Evolutionary conservation across 2,797 vertebrate species (phyloP), one percentile per base, ranked within the genome.

Genomic region (Leptoclinus maculatus): DNA sequence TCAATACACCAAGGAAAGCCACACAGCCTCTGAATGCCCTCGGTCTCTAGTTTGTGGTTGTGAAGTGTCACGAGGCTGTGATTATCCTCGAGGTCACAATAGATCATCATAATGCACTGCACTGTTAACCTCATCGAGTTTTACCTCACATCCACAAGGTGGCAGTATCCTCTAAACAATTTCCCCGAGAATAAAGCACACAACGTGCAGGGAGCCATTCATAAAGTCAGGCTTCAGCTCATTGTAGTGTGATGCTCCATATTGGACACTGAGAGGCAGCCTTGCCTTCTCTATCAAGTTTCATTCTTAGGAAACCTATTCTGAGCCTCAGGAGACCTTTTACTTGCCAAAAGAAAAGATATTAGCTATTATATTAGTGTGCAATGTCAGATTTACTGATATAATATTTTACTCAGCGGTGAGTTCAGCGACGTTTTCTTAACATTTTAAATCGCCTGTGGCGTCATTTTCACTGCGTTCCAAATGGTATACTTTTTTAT

Each of bases 201-300:
- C 47, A 38, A 12, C n/a, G 17, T 19, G 41, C 49, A 63, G 23
- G 17, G 19, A 41, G 59, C 57, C 17, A 41, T 0, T 6, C n/a
- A 23, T 23, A 7, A 19, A 45, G 16, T n/a, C 2, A 4, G 51
- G 25, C 32, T 74, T 19, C 23, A 1, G 4, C 7, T 36, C 43
- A 7, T 59, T 0, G 6, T 7, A 13, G 14, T 93, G 93, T 81
- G 86, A 80, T 89, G 32, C 27, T 16, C 17, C 14, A 1, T 29
- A 34, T 2, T 58, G 36, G 62, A 80, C 94, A 87, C 87, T 56
- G 43, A 54, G 87, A 73, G 93, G 91, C 90, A 88, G 80, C 51
- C 36, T 83, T 21, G 57, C 14, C 58, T 49, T 84, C 74, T 43
- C 47, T 71, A 49, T 81, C 2, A 41, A 65, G 32, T 79, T 29